Evolutionary conservation across 2,113 vertebrate genomes (phyloP).

Genomic region (Prolemur simus): DNA sequence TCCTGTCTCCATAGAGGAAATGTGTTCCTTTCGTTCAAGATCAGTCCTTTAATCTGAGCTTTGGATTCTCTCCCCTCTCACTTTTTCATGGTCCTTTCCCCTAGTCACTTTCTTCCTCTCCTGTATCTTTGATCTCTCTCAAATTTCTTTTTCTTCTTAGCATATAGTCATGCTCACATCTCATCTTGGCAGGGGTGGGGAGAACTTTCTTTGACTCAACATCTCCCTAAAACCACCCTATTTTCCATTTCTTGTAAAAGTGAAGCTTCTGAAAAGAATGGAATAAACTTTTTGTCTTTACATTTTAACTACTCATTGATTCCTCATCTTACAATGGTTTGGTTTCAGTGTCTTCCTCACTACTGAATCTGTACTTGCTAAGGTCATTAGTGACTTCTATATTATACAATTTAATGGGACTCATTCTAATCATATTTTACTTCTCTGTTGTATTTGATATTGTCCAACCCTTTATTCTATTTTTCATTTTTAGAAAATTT

Average conservation of each 20-base stretch:
- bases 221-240: not conserved
- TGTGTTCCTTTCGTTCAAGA: not conserved
- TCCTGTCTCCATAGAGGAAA: not conserved
- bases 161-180: not conserved
- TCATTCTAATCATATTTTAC: conserved; percentile 21
- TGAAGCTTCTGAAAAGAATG: conserved; percentile 31
- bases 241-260: not conserved
- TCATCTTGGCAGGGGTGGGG: not conserved
- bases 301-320: not conserved
- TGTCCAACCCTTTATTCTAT: conserved; percentile 10
- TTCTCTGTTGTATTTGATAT: conserved; percentile 1
- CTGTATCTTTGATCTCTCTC: conserved; percentile 24
- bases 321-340: not conserved
- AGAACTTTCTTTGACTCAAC: not conserved
- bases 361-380: not conserved
- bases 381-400: not conserved
- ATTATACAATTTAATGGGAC: conserved; percentile 12
- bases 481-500: not conserved
- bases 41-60: not conserved
- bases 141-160: conserved; percentile 14
- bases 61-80: not conserved
- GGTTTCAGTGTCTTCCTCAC: not conserved
- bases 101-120: not conserved
- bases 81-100: not conserved
- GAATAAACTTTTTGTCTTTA: conserved; percentile 10